phyloP scores from a whole-genome alignment of 37 sponge, comb jelly and placozoan species.

The Tethya wilhelma region DNA sequence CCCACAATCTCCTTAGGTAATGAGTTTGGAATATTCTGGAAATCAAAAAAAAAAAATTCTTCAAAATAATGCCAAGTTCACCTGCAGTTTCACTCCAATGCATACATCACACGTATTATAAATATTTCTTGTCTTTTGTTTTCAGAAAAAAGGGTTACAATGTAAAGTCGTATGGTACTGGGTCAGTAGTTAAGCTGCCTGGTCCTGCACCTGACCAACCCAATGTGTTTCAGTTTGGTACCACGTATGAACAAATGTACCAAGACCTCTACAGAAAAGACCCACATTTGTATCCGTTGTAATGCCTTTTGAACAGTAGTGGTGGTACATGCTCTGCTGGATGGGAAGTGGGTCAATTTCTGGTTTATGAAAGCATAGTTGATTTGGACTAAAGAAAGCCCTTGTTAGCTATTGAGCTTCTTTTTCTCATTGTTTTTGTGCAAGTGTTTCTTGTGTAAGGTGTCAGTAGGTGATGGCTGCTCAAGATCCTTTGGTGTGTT shows the following conservation, averaged over 20 bases:
- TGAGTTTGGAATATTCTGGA: background rate
- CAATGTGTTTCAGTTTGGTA: conserved; percentile 86
- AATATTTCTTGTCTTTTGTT: background rate
- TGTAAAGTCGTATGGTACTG: conserved; percentile 94
- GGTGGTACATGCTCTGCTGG: no score
- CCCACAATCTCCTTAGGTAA: conserved; percentile 92
- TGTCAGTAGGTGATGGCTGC: no score
- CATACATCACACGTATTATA: background rate
- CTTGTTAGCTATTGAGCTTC: no score
- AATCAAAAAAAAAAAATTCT: background rate
- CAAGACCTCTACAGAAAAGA: conserved; percentile 81
- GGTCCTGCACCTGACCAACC: conserved; percentile 82
- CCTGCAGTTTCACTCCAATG: no score
- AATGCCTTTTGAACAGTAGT: no score
- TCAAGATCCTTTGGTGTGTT: no score
- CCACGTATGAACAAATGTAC: conserved; percentile 93
- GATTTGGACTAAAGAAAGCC: no score
- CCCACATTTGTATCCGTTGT: conserved; percentile 77
- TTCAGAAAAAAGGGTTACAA: conserved; percentile 91
- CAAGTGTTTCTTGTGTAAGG: no score
- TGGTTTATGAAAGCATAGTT: no score
- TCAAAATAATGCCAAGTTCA: background rate
- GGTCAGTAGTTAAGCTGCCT: conserved; percentile 89
- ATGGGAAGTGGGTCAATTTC: no score
- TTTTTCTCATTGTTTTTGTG: no score